Evolutionary conservation across 2,888 invertebrate genomes (phyloP), one percentile per base, ranked within the genome.

Genomic region (Drosophila picticornis): DNA sequence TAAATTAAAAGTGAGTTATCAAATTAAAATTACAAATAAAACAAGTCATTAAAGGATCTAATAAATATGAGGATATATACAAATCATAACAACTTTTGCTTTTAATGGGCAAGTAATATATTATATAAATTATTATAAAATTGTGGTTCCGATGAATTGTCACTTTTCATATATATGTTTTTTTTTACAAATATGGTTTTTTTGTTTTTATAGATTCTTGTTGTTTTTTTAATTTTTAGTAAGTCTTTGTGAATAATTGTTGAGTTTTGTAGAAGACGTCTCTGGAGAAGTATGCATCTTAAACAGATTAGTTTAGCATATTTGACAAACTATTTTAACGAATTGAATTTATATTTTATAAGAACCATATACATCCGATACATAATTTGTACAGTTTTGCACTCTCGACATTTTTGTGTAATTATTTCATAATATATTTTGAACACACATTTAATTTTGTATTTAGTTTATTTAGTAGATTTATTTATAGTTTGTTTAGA

Each of bases 401-500:
- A 67, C 55, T 46, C 29, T 40, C n/a, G 32, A 3, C 13, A 38
- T 10, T 36, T 40, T 50, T 43, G 22, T 32, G n/a, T 53, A 46
- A 27, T 7, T 13, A 38, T 52, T 56, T 31, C 38, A 13, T 29
- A 38, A 48, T 34, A 27, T 34, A 57, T 48, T 70, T 40, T 69
- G 19, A 22, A 29, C 34, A 60, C 38, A 25, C 25, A 50, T 63
- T 57, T 63, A 36, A 46, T 60, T 69, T 32, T 29, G 11, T 34
- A 46, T n/a, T 62, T 38, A 38, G 38, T 46, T 61, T 29, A 51
- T 38, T 69, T 40, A 40, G 38, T 32, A 16, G 31, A 19, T 7
- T 50, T 34, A 25, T 5, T 25, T 48, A 38, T 60, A 34, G 53
- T n/a, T 72, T 57, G 58, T 72, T 59, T 56, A 48, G 36, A 6